phyloP scores from a whole-genome alignment of 1,140 invertebrate species.

The Campoletis sonorensis region DNA sequence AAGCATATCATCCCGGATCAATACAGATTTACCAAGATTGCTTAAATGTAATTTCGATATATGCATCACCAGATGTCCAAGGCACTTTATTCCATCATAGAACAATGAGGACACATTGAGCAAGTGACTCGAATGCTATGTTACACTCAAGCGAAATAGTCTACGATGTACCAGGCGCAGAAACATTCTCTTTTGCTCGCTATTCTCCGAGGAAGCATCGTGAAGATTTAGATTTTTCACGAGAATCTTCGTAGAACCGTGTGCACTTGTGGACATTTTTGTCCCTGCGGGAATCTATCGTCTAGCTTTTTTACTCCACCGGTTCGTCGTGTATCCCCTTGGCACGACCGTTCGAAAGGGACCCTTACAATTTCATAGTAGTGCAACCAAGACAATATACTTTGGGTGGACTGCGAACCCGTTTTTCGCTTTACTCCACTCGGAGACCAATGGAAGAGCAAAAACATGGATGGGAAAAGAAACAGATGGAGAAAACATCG shows the following conservation, averaged over 20 bases:
- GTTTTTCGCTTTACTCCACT: not conserved
- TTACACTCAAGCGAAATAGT: not conserved
- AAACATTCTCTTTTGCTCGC: not conserved
- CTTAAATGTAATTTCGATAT: too few species aligned
- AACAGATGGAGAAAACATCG: not conserved
- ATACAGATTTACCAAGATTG: not conserved
- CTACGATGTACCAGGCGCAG: not conserved
- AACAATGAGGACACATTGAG: too few species aligned
- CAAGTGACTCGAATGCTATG: not conserved
- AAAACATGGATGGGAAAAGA: not conserved
- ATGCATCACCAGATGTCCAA: too few species aligned
- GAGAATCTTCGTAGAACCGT: not conserved
- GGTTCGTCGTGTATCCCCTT: not conserved
- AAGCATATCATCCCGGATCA: not conserved
- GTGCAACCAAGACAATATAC: not conserved
- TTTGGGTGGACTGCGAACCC: constrained; percentile 1
- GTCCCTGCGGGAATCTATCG: not conserved
- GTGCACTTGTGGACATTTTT: not conserved
- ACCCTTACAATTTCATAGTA: constrained; percentile 21
- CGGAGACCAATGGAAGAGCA: not conserved
- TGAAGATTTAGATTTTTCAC: constrained; percentile 7
- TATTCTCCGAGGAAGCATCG: constrained; percentile 13
- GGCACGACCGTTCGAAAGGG: not conserved
- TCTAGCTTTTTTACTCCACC: not conserved
- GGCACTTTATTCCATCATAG: too few species aligned